A percentile compares a stretch with the other conserved stretches of the same genome.
Conservation (phyloP, 2,113 vertebrate genomes). For the Oxyura jamaicensis region DNA sequence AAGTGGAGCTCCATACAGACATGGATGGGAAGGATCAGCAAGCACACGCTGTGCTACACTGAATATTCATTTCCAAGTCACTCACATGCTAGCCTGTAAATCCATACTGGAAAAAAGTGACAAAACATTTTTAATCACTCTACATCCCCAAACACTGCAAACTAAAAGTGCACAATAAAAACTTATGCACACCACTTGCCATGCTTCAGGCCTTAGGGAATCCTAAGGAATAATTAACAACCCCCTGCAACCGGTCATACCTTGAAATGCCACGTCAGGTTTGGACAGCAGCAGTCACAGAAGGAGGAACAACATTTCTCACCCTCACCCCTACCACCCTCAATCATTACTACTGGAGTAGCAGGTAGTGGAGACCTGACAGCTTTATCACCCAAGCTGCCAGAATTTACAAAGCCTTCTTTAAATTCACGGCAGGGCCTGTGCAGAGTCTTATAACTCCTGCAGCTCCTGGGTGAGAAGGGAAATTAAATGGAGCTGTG, state of each 20-base stretch:
- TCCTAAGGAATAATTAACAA: background rate
- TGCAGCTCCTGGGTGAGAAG: conserved; percentile 24
- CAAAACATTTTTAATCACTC: background rate
- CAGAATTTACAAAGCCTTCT: conserved; percentile 45
- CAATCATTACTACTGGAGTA: background rate
- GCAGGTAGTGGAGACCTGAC: conserved; percentile 25
- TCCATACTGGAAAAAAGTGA: background rate
- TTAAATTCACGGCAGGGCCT: conserved; percentile 32
- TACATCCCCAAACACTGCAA: background rate
- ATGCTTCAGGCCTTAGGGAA: background rate
- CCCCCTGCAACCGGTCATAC: background rate
- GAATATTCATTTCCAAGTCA: background rate
- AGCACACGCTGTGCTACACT: background rate
- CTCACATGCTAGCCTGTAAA: background rate
- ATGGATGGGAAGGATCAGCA: background rate
- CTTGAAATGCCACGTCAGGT: background rate
- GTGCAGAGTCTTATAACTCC: background rate
- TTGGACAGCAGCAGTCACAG: background rate
- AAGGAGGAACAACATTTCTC: background rate
- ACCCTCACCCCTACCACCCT: background rate
- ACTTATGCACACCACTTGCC: background rate
- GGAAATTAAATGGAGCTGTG: conserved; percentile 46
- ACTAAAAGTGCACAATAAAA: background rate
- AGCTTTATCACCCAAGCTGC: conserved; percentile 54
- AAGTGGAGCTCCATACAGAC: background rate